These are phyloP conservation scores for Galleria mellonella DNA, from an alignment of 1,140 invertebrate genomes.

Conservation along the genomic window DNA sequence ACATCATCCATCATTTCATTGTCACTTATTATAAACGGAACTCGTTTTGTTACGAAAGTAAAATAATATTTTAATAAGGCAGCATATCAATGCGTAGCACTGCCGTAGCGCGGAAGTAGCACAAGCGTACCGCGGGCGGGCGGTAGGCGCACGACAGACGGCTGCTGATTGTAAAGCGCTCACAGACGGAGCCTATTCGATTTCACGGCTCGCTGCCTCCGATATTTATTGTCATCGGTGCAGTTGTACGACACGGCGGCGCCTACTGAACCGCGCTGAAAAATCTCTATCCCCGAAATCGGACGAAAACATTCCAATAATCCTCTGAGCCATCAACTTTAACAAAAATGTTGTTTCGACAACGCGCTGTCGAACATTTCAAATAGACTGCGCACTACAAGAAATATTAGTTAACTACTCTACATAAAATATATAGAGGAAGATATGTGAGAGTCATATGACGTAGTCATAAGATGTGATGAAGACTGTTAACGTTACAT, in stretches of 20 bases:
- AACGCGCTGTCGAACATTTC: background rate
- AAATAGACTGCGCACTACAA: background rate
- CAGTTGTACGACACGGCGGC: constrained; percentile 67
- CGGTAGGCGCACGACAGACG: constrained; percentile 54
- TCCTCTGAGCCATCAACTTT: constrained; percentile 30
- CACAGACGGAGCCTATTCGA: constrained; percentile 72
- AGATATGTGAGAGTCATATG: too few species aligned
- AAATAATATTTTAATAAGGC: too few species aligned
- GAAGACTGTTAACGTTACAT: too few species aligned
- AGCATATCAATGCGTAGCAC: too few species aligned
- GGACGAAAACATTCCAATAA: constrained; percentile 57
- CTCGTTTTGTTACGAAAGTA: too few species aligned
- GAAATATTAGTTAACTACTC: too few species aligned
- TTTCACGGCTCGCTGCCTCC: constrained; percentile 68
- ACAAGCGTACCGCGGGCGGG: constrained; percentile 24
- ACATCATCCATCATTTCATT: too few species aligned
- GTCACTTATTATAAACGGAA: too few species aligned
- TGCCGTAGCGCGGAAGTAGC: background rate
- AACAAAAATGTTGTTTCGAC: constrained; percentile 23
- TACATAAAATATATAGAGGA: too few species aligned
- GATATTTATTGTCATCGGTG: constrained; percentile 73
- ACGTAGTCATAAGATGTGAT: too few species aligned
- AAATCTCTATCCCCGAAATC: constrained; percentile 65
- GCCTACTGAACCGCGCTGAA: constrained; percentile 67
- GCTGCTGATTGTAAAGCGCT: constrained; percentile 71